Conservation (phyloP, 1,140 invertebrate genomes). For the Hylaeus volcanicus region DNA sequence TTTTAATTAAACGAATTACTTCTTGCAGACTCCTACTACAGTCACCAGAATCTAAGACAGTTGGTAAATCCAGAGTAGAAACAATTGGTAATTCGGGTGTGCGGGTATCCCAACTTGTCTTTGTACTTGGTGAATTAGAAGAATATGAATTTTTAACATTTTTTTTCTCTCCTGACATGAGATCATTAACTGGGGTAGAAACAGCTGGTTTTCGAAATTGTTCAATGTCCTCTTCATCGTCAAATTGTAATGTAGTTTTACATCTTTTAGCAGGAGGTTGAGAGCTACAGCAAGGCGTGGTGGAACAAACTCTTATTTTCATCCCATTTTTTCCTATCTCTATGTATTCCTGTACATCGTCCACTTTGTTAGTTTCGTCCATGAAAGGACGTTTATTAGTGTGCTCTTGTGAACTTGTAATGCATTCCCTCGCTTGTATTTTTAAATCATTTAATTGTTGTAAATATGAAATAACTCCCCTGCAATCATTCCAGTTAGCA, state of each 20-base stretch:
- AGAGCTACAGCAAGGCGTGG: conserved; percentile 18
- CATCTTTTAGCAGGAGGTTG: conserved; percentile 28
- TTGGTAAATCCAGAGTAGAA: conserved; percentile 13
- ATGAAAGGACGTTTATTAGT: neutral
- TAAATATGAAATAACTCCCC: conserved; percentile 7
- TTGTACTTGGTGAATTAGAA: neutral
- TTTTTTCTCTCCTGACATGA: neutral
- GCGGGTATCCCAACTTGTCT: neutral
- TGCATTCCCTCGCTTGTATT: neutral
- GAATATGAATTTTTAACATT: neutral
- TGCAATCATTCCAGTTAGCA: conserved; percentile 38
- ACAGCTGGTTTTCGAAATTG: neutral
- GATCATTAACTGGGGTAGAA: neutral
- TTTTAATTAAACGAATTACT: conserved; percentile 29
- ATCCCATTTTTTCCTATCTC: neutral
- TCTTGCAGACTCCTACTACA: conserved; percentile 5
- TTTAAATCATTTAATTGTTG: neutral
- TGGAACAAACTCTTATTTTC: neutral
- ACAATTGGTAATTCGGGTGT: conserved; percentile 12
- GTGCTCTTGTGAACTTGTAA: neutral
- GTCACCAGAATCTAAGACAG: conserved; percentile 3
- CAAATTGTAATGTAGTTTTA: conserved; percentile 33
- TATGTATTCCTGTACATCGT: neutral
- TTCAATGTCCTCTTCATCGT: conserved; percentile 5
- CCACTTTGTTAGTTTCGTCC: neutral